These are phyloP conservation scores for Mormyrus iriodes DNA, from an alignment of 2,113 vertebrate genomes.

Conservation along the genomic window DNA sequence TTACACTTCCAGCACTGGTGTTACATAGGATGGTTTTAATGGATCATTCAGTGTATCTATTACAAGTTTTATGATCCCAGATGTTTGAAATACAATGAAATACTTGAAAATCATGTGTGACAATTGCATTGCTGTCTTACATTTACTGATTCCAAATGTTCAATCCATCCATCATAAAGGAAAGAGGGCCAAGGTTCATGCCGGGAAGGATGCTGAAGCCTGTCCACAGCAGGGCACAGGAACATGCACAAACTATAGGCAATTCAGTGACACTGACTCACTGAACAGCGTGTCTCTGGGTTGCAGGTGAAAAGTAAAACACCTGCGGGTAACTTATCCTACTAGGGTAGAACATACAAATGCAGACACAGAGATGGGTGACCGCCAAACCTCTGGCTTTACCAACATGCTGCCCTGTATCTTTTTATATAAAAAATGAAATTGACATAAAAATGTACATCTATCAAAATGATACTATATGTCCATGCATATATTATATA, in stretches of 20 bases:
- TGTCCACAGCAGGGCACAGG: neutral
- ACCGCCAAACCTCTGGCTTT: neutral
- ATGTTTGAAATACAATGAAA: neutral
- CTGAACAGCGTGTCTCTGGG: neutral
- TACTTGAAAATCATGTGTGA: neutral
- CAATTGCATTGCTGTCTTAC: neutral
- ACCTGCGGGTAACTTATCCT: neutral
- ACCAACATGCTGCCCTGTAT: neutral
- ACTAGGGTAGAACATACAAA: neutral
- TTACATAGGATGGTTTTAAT: neutral
- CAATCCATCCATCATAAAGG: neutral
- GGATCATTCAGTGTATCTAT: neutral
- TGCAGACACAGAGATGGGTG: neutral
- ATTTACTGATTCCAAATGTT: neutral
- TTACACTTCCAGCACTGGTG: neutral
- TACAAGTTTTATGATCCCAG: neutral
- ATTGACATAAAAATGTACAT: neutral
- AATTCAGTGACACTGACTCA: neutral
- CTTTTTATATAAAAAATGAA: neutral
- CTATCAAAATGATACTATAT: neutral
- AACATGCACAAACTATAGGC: neutral
- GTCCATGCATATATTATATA: neutral
- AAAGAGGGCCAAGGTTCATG: neutral
- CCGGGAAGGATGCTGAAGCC: neutral
- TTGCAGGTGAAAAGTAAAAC: no score